phyloP scores from a whole-genome alignment of 2,797 vertebrate genomes.

The Pelochelys cantorii region DNA sequence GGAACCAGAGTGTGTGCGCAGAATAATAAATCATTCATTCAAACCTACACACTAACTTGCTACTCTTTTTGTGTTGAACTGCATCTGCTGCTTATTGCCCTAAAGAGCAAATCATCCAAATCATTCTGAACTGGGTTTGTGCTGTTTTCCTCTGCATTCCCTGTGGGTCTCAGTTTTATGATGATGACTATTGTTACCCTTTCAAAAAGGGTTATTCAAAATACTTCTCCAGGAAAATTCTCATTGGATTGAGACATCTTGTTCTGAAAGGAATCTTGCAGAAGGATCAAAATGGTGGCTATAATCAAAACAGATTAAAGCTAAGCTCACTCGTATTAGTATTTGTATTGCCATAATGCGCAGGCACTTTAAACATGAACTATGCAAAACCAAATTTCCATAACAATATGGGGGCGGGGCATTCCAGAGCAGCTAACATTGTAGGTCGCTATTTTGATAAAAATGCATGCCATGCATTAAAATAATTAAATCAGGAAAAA shows the following conservation, averaged over 20 bases:
- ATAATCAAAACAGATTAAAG: no score
- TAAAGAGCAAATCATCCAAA: slow-evolving; percentile 29
- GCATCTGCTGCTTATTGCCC: slow-evolving; percentile 12
- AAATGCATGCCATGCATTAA: neutral
- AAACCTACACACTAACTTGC: neutral
- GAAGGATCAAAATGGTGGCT: neutral
- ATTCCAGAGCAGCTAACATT: no score
- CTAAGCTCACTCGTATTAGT: no score
- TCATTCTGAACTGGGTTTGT: slow-evolving; percentile 2
- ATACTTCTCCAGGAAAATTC: neutral
- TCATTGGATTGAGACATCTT: rapidly evolving
- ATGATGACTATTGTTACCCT: neutral
- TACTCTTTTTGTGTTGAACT: slow-evolving; percentile 8
- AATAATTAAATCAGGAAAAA: neutral
- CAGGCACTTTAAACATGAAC: neutral
- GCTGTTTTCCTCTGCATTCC: neutral
- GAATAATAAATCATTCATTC: slow-evolving; percentile 65
- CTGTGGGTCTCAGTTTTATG: neutral
- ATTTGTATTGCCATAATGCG: neutral
- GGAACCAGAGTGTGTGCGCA: neutral
- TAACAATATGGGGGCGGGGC: no score
- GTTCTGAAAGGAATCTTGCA: neutral
- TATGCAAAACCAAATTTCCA: neutral
- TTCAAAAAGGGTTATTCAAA: slow-evolving; percentile 30
- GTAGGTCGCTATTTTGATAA: neutral